A percentile compares a stretch with the other conserved stretches of the same genome.
Evolutionary conservation across 2,888 invertebrate genomes (phyloP).

Genomic region (Pogonocherus hispidulus): DNA sequence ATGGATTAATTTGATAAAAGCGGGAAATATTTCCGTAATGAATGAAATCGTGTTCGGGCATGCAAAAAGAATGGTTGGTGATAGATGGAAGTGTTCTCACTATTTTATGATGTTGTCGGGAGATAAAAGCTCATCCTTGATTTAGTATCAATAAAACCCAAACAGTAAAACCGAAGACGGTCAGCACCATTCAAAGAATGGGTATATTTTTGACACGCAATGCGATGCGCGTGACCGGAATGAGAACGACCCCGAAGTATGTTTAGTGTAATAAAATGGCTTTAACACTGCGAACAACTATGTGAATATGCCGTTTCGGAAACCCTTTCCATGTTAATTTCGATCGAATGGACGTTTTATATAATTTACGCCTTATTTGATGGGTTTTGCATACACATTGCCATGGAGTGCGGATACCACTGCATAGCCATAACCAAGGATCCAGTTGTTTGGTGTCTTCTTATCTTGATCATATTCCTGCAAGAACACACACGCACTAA

Average conservation of each 20-base stretch:
- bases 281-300: conserved; percentile 10
- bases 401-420: neutral
- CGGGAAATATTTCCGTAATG: too few species aligned
- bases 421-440: neutral
- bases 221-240: conserved; percentile 21
- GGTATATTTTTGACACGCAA: conserved; percentile 30
- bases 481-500: too few species aligned
- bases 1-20: too few species aligned
- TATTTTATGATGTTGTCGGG: neutral
- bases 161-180: neutral
- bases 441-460: neutral
- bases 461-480: too few species aligned
- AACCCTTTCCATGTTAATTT: conserved; percentile 49
- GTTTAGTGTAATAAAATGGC: conserved; percentile 42
- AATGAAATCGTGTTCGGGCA: too few species aligned
- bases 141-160: neutral
- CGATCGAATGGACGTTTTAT: conserved; percentile 22
- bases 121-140: conserved; percentile 6
- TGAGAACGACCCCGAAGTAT: conserved; percentile 24
- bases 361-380: conserved; percentile 26
- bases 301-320: conserved; percentile 42
- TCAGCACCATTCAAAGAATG: neutral
- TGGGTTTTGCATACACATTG: conserved; percentile 18
- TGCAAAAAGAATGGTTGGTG: too few species aligned
- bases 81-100: neutral